Evolutionary conservation across 2,888 invertebrate species (phyloP).

Genomic region (Philhelius pedissequus): DNA sequence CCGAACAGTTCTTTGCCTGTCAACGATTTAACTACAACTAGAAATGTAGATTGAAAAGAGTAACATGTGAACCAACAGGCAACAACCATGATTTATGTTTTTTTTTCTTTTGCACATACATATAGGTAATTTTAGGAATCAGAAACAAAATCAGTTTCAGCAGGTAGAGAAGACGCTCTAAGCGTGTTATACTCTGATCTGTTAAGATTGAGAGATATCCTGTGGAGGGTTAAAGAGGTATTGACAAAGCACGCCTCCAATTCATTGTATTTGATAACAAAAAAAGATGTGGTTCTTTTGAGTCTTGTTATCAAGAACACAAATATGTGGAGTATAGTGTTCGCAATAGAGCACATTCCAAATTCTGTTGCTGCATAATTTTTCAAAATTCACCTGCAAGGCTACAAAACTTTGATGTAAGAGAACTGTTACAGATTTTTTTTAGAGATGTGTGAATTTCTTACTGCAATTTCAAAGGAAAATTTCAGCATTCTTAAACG

Average conservation of each 20-base stretch:
- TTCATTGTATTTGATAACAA: slow-evolving; percentile 38
- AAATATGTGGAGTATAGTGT: background rate
- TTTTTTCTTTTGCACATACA: slow-evolving; percentile 46
- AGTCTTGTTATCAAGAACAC: slow-evolving; percentile 32
- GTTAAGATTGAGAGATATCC: background rate
- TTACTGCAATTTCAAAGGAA: too few relatives aligned
- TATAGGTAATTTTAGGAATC: slow-evolving; percentile 1
- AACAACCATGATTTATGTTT: slow-evolving; percentile 14
- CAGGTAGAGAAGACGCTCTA: slow-evolving; percentile 19
- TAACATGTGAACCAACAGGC: background rate
- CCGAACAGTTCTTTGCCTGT: slow-evolving; percentile 10
- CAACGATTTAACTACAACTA: slow-evolving; percentile 31
- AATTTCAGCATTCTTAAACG: too few relatives aligned
- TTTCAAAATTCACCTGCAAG: too few relatives aligned
- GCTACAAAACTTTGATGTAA: too few relatives aligned
- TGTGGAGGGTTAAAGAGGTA: slow-evolving; percentile 12
- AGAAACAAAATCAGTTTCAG: background rate
- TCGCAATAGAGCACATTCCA: slow-evolving; percentile 39
- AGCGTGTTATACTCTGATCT: background rate
- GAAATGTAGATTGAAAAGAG: background rate
- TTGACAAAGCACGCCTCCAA: slow-evolving; percentile 70
- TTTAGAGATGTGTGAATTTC: too few relatives aligned
- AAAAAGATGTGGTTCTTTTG: slow-evolving; percentile 30
- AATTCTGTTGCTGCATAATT: background rate
- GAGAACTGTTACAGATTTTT: too few relatives aligned